These are phyloP conservation scores for Halcyon smyrnensis DNA, from an alignment of 2,797 vertebrate genomes.

Conservation along the genomic window DNA sequence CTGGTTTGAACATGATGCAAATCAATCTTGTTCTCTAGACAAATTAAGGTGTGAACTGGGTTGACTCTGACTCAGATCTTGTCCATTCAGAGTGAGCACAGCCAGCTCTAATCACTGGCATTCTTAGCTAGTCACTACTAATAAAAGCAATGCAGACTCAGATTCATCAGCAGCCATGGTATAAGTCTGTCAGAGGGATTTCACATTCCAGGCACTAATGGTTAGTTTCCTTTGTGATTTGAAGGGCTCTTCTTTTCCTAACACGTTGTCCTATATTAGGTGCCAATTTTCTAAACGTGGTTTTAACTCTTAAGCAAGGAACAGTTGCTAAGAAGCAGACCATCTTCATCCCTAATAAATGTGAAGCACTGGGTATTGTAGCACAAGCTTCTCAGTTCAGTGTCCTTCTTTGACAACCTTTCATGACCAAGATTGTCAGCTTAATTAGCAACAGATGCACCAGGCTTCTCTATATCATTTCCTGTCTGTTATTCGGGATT, in stretches of 20 bases:
- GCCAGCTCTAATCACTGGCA: slow-evolving; percentile 9
- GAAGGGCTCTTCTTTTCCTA: slow-evolving; percentile 1
- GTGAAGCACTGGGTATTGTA: slow-evolving; percentile 10
- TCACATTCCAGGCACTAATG: slow-evolving; percentile 2
- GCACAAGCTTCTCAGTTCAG: neutral
- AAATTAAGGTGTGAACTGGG: neutral
- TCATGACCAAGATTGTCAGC: neutral
- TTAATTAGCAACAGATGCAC: neutral
- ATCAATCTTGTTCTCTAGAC: neutral
- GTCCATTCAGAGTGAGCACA: neutral
- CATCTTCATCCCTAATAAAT: neutral
- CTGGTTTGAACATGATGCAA: neutral
- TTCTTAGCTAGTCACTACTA: slow-evolving; percentile 27
- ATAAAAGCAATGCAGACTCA: slow-evolving; percentile 15
- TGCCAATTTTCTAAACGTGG: neutral
- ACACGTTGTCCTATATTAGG: neutral
- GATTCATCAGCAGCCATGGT: neutral
- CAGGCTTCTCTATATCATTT: neutral
- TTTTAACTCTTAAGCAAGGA: neutral
- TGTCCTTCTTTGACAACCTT: neutral
- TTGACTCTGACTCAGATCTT: neutral
- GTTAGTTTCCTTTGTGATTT: slow-evolving; percentile 39
- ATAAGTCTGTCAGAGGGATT: neutral
- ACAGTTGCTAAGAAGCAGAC: slow-evolving; percentile 23
- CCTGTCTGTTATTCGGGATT: neutral